Evolutionary conservation across 2,797 vertebrate species (phyloP).

Genomic region (Pagetopsis macropterus): DNA sequence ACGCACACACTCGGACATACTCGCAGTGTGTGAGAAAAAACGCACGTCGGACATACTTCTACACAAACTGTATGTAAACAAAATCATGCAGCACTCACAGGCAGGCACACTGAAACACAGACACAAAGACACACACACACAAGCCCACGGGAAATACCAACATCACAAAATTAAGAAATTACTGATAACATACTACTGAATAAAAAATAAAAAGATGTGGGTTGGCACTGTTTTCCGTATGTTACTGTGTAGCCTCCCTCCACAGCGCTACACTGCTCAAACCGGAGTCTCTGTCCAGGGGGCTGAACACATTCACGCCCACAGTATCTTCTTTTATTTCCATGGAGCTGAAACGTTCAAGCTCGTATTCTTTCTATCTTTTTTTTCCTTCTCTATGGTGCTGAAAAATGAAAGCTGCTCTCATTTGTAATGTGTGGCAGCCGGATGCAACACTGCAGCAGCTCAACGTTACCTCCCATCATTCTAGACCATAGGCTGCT

Average conservation of each 20-base stretch:
- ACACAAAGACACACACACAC: constrained; percentile 68
- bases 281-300: constrained; percentile 23
- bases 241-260: not conserved
- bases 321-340: not conserved
- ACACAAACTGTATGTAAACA: constrained; percentile 67
- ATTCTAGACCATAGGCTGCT: not conserved
- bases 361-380: not conserved
- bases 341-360: constrained; percentile 8
- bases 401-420: constrained; percentile 6
- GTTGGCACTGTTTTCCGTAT: not conserved
- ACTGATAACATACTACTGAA: constrained; percentile 16
- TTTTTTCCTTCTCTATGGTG: not conserved
- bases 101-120: constrained; percentile 71
- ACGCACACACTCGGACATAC: not conserved
- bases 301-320: constrained; percentile 17
- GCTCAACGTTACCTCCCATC: constrained; percentile 4
- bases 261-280: constrained; percentile 8
- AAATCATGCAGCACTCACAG: constrained; percentile 73
- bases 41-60: constrained; percentile 27
- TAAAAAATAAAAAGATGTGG: constrained; percentile 15
- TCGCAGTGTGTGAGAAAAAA: constrained; percentile 33
- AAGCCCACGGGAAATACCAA: constrained; percentile 56
- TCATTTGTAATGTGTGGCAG: not conserved
- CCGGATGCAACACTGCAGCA: not conserved
- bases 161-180: constrained; percentile 37